Base-by-base conservation (phyloP, 2,797 vertebrate species). In the Parotocinclus haroldoi region DNA sequence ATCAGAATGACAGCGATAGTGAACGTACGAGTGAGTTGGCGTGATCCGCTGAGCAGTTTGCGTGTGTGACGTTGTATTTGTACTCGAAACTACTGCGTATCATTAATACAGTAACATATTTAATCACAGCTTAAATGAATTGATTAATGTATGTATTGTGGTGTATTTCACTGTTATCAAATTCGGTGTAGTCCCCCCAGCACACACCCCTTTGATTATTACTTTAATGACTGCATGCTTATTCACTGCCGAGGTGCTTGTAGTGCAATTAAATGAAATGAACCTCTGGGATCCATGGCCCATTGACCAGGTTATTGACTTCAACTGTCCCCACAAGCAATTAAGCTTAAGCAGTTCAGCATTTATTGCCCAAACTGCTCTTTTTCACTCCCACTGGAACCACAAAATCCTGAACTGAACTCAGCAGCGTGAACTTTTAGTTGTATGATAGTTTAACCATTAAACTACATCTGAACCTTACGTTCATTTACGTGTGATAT, bases 301-400 rank as follows among this genome's bases (percentile, higher is more conserved):
- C 90, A 90, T 90, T 90, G 89, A 87, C 85, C 84, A 85, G 80
- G 83, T 87, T 89, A 91, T 90, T 88, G 88, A 89, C 87, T 89
- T 84, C 85, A 85, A 89, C 85, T 89, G 85, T 86, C 85, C 90
- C 86, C 82, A 84, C 85, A 86, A 88, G 86, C 87, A 89, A 89
- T 91, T 88, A 88, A 89, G 87, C 82, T 84, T 85, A 85, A 88
- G 86, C 80, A 79, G 79, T 79, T 82, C 74, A 46, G 75, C 78
- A 61, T 85, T 83, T 85, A 84, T 79, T 73, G 82, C 83, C 74
- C 67, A 77, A 76, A 82, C 72, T 71, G 64, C 66, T 49, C 44
- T 59, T 69, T 80, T 79, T 84, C 77, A 78, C 66, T 69, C 73
- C 51, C 48, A 64, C 68, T 67, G 18, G 40, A 54, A 58, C 60